Evolutionary conservation across 2,113 vertebrate species (phyloP).

Genomic region (Phrynocephalus versicolor): DNA sequence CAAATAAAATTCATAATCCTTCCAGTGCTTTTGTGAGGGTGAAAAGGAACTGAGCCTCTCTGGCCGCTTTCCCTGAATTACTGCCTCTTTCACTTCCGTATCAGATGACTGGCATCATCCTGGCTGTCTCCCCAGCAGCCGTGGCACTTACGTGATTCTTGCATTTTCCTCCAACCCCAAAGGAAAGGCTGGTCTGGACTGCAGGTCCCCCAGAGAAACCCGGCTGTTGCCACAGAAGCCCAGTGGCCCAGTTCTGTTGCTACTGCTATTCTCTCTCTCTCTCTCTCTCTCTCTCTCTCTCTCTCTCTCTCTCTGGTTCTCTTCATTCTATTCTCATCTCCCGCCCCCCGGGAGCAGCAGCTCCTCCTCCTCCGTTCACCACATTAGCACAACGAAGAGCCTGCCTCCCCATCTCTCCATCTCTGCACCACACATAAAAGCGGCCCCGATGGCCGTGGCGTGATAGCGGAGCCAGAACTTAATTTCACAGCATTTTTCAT

Average conservation of each 20-base stretch:
- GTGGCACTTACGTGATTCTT: background rate
- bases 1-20: background rate
- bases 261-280: constrained; percentile 27
- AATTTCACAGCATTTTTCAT: constrained; percentile 59
- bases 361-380: constrained; percentile 15
- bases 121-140: no score
- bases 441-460: constrained; percentile 43
- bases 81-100: background rate
- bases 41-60: background rate
- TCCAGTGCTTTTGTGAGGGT: background rate
- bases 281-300: constrained; percentile 19
- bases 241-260: background rate
- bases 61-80: background rate
- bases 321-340: background rate
- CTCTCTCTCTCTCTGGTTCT: constrained; percentile 8
- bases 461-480: constrained; percentile 58
- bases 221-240: background rate
- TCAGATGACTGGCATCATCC: background rate
- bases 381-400: constrained; percentile 42
- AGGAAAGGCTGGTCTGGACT: background rate
- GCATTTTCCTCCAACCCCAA: background rate
- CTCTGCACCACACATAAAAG: constrained; percentile 48
- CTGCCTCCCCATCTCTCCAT: constrained; percentile 31
- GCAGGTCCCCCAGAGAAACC: background rate
- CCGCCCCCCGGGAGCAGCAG: constrained; percentile 25